Evolutionary conservation across 1,140 invertebrate genomes (phyloP).

Genomic region (Bombus waltoni): DNA sequence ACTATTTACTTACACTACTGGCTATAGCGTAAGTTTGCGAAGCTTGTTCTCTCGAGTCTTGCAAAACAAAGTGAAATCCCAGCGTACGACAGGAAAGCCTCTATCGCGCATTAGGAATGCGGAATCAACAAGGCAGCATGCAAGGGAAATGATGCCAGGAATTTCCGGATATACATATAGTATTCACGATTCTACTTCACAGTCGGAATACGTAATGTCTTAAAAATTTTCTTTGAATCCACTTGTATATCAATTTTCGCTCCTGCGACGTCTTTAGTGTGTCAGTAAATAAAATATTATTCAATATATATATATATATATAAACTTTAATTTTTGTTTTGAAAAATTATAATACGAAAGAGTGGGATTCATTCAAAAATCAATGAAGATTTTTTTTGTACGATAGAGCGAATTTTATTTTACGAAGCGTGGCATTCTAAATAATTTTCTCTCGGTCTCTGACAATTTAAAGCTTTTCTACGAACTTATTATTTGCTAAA

Average conservation of each 20-base stretch:
- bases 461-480: no score
- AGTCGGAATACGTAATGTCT: not conserved
- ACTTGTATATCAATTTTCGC: not conserved
- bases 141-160: constrained; percentile 2
- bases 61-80: constrained; percentile 44
- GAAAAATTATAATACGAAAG: no score
- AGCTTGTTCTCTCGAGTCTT: not conserved
- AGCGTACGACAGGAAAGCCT: constrained; percentile 22
- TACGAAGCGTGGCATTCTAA: no score
- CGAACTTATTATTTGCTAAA: no score
- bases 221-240: no score
- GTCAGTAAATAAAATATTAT: not conserved
- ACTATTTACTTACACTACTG: constrained; percentile 36
- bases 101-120: constrained; percentile 23
- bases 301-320: not conserved
- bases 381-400: not conserved
- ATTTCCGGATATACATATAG: not conserved
- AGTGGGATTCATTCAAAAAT: not conserved
- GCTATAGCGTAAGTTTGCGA: not conserved
- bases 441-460: no score
- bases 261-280: not conserved
- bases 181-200: not conserved
- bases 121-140: not conserved
- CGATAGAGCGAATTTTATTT: no score
- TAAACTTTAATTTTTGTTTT: no score